Base-by-base conservation (phyloP, 2,113 vertebrate genomes). In the Thalassarche chlororhynchos region DNA sequence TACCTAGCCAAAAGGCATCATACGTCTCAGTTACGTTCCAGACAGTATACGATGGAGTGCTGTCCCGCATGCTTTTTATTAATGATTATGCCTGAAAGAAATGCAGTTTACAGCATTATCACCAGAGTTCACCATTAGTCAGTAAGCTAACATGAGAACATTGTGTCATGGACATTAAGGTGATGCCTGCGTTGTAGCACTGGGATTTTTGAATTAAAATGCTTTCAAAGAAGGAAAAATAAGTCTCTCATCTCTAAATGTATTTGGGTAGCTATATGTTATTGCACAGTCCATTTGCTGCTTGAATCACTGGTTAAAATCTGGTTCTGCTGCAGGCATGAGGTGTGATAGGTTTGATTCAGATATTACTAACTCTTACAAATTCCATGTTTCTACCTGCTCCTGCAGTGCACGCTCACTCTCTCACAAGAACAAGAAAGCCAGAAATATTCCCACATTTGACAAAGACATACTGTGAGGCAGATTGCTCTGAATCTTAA, bases 51-150 rank as follows among this genome's bases (percentile, higher is more conserved):
- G 9, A 49, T 82, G 38, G 80, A 92, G 68, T 44, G 44, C 47
- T 94, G 88, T 90, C 52, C 70, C 3, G 4, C 34, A 28, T 3
- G 9, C 83, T 88, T 91, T 44, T 96, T 64, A 72, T 91, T 90
- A 91, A 92, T 66, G 51, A 42, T 65, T 42, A 13, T 78, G 44
- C 44, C 92, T 94, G 87, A 95, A 92, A 89, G 96, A 93, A 93
- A 64, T 47, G 54, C 70, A 76, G 31, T 93, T 93, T 79, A 82
- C 71, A 57, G 58, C 78, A 26, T 68, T 90, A 46, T 82, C 78
- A 42, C 19, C 49, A 19, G 42, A 49, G 52, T 74, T 34, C 29
- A 9, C 46, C 25, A 14, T 89, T 55, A 76, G 49, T 80, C 91
- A 80, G 44, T 64, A 76, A 74, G 49, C 55, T 74, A 69, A 74